Conservation (phyloP, 2,797 vertebrate genomes). For the Trachops cirrhosus region DNA sequence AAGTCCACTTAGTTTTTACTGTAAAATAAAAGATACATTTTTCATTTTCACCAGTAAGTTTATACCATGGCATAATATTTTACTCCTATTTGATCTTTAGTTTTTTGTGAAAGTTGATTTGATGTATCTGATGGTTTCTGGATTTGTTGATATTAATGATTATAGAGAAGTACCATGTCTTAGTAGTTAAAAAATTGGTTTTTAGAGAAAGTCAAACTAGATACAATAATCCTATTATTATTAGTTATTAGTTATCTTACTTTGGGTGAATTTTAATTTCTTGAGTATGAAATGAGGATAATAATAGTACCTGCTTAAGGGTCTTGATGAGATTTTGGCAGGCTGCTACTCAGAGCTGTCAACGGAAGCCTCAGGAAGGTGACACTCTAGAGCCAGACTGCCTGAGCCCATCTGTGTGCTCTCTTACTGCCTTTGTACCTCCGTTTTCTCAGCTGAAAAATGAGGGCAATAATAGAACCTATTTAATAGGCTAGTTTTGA, state of each 20-base stretch:
- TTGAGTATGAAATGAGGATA: neutral
- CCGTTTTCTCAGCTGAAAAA: neutral
- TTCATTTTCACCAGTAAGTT: neutral
- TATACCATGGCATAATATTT: neutral
- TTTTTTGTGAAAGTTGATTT: neutral
- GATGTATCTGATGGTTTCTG: neutral
- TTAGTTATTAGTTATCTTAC: neutral
- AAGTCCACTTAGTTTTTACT: neutral
- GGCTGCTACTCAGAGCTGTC: neutral
- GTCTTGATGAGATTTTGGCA: neutral
- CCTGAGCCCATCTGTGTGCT: neutral
- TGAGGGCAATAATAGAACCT: neutral
- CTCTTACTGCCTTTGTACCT: neutral
- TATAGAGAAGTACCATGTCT: neutral
- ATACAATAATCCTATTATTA: neutral
- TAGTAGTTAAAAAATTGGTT: neutral
- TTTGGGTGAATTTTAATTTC: neutral
- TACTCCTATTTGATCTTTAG: neutral
- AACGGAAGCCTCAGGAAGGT: neutral
- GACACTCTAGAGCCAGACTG: neutral
- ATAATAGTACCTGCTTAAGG: neutral
- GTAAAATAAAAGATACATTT: neutral
- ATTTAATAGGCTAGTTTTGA: neutral
- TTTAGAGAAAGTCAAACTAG: neutral
- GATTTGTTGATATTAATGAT: neutral